Percentiles rank a stretch among this genome's conserved stretches.
Evolutionary conservation across 1,140 invertebrate genomes (phyloP).

Genomic region (Drosophila setifemur): DNA sequence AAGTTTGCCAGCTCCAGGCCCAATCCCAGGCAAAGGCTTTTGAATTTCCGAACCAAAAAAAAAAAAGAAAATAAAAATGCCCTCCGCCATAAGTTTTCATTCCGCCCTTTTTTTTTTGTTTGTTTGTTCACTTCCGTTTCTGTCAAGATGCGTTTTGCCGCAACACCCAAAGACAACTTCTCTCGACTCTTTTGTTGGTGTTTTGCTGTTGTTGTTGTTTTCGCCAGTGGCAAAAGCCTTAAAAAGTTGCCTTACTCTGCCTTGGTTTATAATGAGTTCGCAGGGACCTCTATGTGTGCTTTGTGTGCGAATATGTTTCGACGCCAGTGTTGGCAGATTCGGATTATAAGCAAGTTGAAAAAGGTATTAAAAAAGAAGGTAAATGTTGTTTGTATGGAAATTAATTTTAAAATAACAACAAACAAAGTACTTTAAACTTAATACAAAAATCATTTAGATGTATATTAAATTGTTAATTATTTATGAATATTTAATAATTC

Average conservation of each 20-base stretch:
- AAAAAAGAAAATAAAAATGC: constrained; percentile 11
- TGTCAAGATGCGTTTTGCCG: constrained; percentile 65
- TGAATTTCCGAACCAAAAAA: constrained; percentile 25
- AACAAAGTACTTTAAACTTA: no score
- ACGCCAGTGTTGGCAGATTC: neutral
- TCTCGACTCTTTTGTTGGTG: constrained; percentile 21
- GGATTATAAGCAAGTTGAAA: no score
- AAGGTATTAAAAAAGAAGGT: no score
- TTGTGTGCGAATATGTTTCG: constrained; percentile 1
- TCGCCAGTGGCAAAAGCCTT: constrained; percentile 53
- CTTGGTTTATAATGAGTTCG: constrained; percentile 70
- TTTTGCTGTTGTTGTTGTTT: constrained; percentile 48
- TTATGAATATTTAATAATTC: no score
- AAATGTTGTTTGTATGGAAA: no score
- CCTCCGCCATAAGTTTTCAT: constrained; percentile 61
- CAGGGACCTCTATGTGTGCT: constrained; percentile 11
- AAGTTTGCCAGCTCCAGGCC: constrained; percentile 46
- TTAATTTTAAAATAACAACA: no score
- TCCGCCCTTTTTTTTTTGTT: constrained; percentile 19
- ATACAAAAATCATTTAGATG: no score
- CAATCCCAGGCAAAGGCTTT: constrained; percentile 34
- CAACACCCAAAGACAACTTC: constrained; percentile 62
- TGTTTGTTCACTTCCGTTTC: constrained; percentile 29
- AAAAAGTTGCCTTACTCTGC: constrained; percentile 63
- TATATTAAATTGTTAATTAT: no score